A percentile compares a stretch with the other conserved stretches of the same genome.
phyloP scores from a whole-genome alignment of 2,113 vertebrate species.

The Melanerpes aurifrons region DNA sequence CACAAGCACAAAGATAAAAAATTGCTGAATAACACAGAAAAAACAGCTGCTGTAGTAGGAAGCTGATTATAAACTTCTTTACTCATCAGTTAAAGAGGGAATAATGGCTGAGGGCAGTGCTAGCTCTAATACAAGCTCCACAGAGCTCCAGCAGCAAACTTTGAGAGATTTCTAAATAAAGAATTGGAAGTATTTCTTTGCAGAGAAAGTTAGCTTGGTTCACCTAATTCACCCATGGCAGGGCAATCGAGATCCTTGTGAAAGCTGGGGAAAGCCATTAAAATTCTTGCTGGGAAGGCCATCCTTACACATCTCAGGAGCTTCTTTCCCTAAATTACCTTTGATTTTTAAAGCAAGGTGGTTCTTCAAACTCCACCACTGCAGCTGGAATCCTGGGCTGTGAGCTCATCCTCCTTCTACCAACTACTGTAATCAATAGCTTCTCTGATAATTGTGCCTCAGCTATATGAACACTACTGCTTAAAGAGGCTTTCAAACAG shows the following conservation, averaged over 20 bases:
- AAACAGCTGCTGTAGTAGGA: slow-evolving; percentile 53
- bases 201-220: not conserved
- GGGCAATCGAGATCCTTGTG: not conserved
- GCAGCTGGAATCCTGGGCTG: not conserved
- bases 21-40: slow-evolving; percentile 46
- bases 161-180: slow-evolving; percentile 4
- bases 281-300: not conserved
- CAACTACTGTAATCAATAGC: not conserved
- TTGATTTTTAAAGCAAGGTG: not conserved
- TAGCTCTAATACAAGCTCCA: not conserved
- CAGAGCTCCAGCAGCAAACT: not conserved
- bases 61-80: slow-evolving; percentile 36
- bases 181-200: not conserved
- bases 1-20: not conserved
- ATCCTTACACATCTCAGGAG: not conserved
- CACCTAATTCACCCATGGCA: not conserved
- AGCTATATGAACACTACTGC: accelerated
- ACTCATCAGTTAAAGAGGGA: slow-evolving; percentile 31
- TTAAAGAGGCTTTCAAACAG: not conserved
- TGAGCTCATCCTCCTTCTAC: not conserved
- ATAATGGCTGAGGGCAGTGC: not conserved
- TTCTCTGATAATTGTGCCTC: not conserved
- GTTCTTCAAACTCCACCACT: not conserved
- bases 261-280: not conserved
- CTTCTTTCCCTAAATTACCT: not conserved